Conservation (phyloP, 92 coral and sea anemone genomes). For the Palythoa grandiflora region DNA sequence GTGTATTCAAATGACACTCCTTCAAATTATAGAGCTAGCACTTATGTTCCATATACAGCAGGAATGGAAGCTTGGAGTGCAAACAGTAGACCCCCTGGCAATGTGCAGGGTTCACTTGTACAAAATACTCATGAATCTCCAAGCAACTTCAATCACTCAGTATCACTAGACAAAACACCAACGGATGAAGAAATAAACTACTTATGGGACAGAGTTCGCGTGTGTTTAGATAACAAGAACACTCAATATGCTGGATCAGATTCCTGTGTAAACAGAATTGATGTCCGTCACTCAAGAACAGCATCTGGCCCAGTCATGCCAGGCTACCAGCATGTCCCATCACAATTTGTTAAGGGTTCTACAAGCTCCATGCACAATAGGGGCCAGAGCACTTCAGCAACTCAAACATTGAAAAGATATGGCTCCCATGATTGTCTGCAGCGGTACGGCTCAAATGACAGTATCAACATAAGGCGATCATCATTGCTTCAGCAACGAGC, state of each 20-base stretch:
- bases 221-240: constrained; percentile 81
- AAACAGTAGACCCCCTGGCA: constrained; percentile 5
- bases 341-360: constrained; percentile 14
- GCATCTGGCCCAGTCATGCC: constrained; percentile 63
- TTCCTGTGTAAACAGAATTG: constrained; percentile 87
- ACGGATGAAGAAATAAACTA: constrained; percentile 96
- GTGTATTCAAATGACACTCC: constrained; percentile 10
- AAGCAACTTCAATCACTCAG: constrained; percentile 65
- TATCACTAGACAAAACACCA: constrained; percentile 89
- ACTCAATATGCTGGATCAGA: constrained; percentile 95
- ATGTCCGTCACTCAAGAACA: constrained; percentile 88
- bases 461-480: constrained; percentile 73
- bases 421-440: constrained; percentile 89
- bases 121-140: constrained; percentile 20
- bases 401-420: constrained; percentile 62
- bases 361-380: not conserved
- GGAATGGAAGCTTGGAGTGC: constrained; percentile 37
- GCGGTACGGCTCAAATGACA: constrained; percentile 85
- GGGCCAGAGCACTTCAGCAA: not conserved
- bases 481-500: constrained; percentile 91
- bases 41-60: constrained; percentile 33
- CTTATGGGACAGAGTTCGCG: constrained; percentile 97
- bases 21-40: not conserved
- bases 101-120: not conserved
- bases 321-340: not conserved